Conservation (phyloP, 1,140 invertebrate species). For the Conus betulinus region DNA sequence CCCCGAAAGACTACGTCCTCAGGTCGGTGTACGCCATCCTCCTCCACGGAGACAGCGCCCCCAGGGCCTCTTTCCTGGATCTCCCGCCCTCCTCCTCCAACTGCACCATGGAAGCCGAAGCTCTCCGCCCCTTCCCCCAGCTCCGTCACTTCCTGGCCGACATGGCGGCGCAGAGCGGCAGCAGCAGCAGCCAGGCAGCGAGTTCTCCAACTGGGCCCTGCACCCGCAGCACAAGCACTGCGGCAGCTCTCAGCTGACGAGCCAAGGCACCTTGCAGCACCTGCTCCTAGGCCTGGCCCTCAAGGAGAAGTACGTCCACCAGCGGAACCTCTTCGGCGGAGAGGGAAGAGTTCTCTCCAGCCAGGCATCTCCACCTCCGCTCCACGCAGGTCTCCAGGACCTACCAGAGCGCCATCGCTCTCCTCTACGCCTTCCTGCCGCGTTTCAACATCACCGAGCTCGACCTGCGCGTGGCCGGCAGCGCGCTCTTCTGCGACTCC, state of each 20-base stretch:
- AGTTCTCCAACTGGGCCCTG: conserved; percentile 89
- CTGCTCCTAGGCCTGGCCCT: conserved; percentile 85
- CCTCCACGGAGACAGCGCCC: conserved; percentile 91
- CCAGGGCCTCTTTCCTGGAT: conserved; percentile 86
- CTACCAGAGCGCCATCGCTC: conserved; percentile 89
- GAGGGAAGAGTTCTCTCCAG: conserved; percentile 65
- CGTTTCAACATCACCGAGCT: conserved; percentile 78
- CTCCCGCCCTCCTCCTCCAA: conserved; percentile 80
- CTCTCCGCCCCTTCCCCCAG: conserved; percentile 54
- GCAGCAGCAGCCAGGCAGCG: conserved; percentile 78
- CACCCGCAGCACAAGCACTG: conserved; percentile 81
- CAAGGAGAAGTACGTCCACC: conserved; percentile 82
- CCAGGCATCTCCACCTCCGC: conserved; percentile 83
- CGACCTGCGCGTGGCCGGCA: conserved; percentile 73
- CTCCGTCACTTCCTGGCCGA: conserved; percentile 49
- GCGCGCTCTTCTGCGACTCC: conserved; percentile 59
- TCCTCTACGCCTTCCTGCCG: conserved; percentile 86
- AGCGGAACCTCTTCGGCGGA: conserved; percentile 74
- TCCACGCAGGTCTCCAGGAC: conserved; percentile 91
- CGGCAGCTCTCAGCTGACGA: conserved; percentile 82
- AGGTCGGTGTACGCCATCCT: conserved; percentile 88
- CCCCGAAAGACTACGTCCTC: conserved; percentile 83
- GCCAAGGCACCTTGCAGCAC: conserved; percentile 84
- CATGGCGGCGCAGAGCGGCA: conserved; percentile 38
- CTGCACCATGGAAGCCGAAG: conserved; percentile 79